Base-by-base conservation (phyloP, 2,797 vertebrate species). In the Carduelis carduelis region DNA sequence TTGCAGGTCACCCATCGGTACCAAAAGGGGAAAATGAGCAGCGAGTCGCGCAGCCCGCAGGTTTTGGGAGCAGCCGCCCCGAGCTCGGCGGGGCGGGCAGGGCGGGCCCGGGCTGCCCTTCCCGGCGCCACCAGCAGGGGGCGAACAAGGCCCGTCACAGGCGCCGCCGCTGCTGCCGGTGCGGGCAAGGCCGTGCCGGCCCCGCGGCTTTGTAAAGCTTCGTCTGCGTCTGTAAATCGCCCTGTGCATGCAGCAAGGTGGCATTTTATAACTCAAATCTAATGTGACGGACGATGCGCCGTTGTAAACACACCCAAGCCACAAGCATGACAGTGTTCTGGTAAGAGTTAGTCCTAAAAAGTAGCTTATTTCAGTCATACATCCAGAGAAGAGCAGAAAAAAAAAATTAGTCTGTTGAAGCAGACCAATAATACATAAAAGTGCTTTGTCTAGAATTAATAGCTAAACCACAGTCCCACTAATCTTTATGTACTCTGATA, bases 281-380 rank as follows among this genome's bases (percentile, higher is more conserved):
- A 50, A 30, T 6, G 27, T 9, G 26, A 24, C 6, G 3, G 32
- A 12, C 0, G 0, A 44, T 13, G 44, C 12, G 3, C 0, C 0
- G 61, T 14, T 49, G 50, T 57, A 32, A 87, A 61, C 10, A 1
- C 61, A 41, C 11, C 21, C 8, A 19, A 47, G 46, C 28, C 52
- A 43, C 30, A 39, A 23, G 28, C 2, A 7, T 11, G 71, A 65
- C 7, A 20, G 35, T 30, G 65, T 87, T 80, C 30, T 60, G n/a
- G 22, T 37, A 52, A 85, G 88, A 91, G 50, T 82, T 84, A 52
- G 39, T 46, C 11, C 37, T 26, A 59, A 82, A 72, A 82, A 66
- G 68, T 69, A 77, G 35, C 49, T 69, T 89, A 21, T 89, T 94
- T 35, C 64, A 71, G 3, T 60, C 52, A 59, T 18, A 17, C 21